Evolutionary conservation across 1,140 invertebrate species (phyloP).

Genomic region (Hetaerina americana): DNA sequence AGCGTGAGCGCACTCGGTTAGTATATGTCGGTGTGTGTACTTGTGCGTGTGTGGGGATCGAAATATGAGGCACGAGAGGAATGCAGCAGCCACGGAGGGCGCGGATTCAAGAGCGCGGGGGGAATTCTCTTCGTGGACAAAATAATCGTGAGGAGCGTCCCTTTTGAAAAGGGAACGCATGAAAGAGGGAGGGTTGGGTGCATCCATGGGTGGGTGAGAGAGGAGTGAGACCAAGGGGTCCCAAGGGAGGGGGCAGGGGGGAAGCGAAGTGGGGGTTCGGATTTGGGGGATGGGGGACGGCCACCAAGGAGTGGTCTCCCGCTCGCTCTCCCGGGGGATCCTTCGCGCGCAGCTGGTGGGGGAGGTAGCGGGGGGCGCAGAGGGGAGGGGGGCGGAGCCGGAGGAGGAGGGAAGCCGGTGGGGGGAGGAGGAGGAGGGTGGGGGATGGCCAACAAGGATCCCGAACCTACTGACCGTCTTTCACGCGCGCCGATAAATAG

Average conservation of each 20-base stretch:
- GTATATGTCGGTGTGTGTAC: too few relatives aligned
- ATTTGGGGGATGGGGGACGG: neutral
- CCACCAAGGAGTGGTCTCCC: neutral
- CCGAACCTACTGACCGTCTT: neutral
- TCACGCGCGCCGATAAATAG: neutral
- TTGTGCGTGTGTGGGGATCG: too few relatives aligned
- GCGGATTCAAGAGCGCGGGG: too few relatives aligned
- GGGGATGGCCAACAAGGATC: neutral
- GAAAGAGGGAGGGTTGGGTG: neutral
- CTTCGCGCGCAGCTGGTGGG: too few relatives aligned
- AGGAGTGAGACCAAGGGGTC: neutral
- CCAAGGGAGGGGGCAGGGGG: neutral
- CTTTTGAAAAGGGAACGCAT: too few relatives aligned
- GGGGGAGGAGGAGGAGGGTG: neutral
- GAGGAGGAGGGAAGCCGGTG: neutral
- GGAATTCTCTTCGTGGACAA: too few relatives aligned
- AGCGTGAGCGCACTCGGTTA: too few relatives aligned
- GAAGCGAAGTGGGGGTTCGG: neutral
- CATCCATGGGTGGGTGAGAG: neutral
- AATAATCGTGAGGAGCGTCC: too few relatives aligned
- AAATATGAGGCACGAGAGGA: too few relatives aligned
- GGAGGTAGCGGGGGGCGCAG: neutral
- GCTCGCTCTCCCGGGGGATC: too few relatives aligned
- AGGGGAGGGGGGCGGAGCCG: neutral
- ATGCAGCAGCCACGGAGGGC: too few relatives aligned